A percentile compares a stretch with the other conserved stretches of the same genome.
phyloP scores from a whole-genome alignment of 2,113 vertebrate genomes.

The Stigmatopora nigra region DNA sequence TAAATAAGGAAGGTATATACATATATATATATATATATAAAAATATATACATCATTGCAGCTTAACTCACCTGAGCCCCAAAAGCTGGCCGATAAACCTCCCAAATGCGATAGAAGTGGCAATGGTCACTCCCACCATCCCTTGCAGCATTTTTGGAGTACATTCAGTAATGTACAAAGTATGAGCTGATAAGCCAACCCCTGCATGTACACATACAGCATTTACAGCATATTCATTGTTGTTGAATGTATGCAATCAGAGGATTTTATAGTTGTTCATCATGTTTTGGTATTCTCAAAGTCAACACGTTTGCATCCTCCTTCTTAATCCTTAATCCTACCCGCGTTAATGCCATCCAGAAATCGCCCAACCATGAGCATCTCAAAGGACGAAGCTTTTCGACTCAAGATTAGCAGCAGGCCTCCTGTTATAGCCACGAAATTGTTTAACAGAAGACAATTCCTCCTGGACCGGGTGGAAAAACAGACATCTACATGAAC shows the following conservation, averaged over 20 bases:
- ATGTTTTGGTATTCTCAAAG: background rate
- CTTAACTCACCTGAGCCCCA: slow-evolving; percentile 73
- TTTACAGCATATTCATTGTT: no score
- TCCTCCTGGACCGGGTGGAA: slow-evolving; percentile 50
- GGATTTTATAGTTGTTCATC: background rate
- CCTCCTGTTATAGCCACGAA: slow-evolving; percentile 55
- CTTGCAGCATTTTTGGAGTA: slow-evolving; percentile 65
- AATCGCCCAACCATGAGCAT: slow-evolving; percentile 70
- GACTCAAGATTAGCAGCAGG: slow-evolving; percentile 62
- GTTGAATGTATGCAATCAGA: no score
- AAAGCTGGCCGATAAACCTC: slow-evolving; percentile 73
- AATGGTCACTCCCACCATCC: slow-evolving; percentile 62
- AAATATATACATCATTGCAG: background rate
- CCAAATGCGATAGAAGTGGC: slow-evolving; percentile 62
- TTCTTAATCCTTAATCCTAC: slow-evolving; percentile 26
- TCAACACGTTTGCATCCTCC: background rate
- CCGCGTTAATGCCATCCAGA: slow-evolving; percentile 60
- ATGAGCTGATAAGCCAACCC: slow-evolving; percentile 62
- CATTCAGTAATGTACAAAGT: slow-evolving; percentile 71
- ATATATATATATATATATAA: no score
- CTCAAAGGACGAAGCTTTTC: slow-evolving; percentile 63
- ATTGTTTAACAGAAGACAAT: slow-evolving; percentile 62
- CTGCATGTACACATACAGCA: slow-evolving; percentile 28
- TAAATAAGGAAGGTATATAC: no score
- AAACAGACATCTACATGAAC: background rate